Percentiles rank a stretch among this genome's conserved stretches.
Evolutionary conservation across 2,113 vertebrate species (phyloP).

Genomic region (Marmota flaviventris): DNA sequence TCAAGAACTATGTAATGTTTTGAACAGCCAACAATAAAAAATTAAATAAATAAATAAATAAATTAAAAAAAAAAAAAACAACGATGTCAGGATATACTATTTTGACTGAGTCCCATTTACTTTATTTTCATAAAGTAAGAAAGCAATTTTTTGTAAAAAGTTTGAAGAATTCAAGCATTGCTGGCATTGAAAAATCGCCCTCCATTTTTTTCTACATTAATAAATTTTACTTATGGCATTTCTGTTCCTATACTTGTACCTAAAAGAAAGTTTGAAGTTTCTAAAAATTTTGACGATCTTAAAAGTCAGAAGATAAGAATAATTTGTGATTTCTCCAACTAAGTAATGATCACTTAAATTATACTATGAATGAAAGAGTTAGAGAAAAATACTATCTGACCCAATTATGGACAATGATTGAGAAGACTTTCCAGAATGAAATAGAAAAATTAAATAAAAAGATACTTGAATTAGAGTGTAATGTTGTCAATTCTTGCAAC

Average conservation of each 20-base stretch:
- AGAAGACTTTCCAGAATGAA: constrained; percentile 10
- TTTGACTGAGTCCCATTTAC: not conserved
- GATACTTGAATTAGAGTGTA: not conserved
- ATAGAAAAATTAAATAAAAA: not conserved
- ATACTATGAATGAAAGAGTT: not conserved
- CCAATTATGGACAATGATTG: not conserved
- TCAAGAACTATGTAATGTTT: too few relatives aligned
- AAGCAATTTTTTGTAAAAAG: not conserved
- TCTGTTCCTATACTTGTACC: not conserved
- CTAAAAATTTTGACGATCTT: not conserved
- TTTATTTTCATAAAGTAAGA: constrained; percentile 31
- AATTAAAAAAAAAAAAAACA: too few relatives aligned
- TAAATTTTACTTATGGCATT: not conserved
- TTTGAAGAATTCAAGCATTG: not conserved
- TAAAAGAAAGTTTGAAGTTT: not conserved
- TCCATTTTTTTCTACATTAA: not conserved
- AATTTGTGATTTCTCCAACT: not conserved
- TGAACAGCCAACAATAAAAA: too few relatives aligned
- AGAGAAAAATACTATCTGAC: not conserved
- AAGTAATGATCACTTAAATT: constrained; percentile 18
- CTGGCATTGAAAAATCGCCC: not conserved
- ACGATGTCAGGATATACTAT: not conserved
- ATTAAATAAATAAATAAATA: too few relatives aligned
- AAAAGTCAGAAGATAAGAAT: not conserved
- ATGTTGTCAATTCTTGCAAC: not conserved